These are phyloP conservation scores for Euleptes europaea DNA, from an alignment of 2,113 vertebrate species.

Conservation along the genomic window DNA sequence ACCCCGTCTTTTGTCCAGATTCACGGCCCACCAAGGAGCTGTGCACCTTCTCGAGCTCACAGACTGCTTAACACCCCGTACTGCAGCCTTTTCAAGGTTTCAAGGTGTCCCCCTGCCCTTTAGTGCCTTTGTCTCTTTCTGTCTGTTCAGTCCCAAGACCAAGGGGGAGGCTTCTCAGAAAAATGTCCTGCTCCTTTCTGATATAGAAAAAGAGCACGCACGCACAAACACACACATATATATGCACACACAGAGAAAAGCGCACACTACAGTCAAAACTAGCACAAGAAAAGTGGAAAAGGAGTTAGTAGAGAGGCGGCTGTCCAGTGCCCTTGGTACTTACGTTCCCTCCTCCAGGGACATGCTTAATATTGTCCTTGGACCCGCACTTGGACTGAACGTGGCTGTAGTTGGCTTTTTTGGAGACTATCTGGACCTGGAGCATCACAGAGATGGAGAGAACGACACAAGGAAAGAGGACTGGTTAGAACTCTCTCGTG, in stretches of 20 bases:
- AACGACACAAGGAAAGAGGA: slow-evolving; percentile 77
- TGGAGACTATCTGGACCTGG: slow-evolving; percentile 99
- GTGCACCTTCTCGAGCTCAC: too few species aligned
- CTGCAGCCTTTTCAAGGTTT: too few species aligned
- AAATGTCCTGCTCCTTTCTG: background rate
- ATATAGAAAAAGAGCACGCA: background rate
- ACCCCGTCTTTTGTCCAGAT: too few species aligned
- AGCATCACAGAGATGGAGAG: slow-evolving; percentile 78
- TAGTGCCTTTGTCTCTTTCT: background rate
- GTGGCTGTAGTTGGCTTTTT: slow-evolving; percentile 99
- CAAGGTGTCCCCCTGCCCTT: background rate
- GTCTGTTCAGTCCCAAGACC: too few species aligned
- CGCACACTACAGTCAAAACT: background rate
- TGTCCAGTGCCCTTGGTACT: slow-evolving; percentile 77
- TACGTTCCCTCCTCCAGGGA: slow-evolving; percentile 99
- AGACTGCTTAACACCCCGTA: too few species aligned
- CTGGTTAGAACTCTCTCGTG: slow-evolving; percentile 67
- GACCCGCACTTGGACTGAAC: slow-evolving; percentile 98
- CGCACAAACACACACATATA: background rate
- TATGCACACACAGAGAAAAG: background rate
- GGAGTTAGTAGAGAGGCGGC: slow-evolving; percentile 48
- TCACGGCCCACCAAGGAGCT: background rate
- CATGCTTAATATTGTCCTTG: slow-evolving; percentile 99
- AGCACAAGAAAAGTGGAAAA: slow-evolving; percentile 18
- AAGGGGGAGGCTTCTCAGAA: background rate